phyloP scores from a whole-genome alignment of 2,888 invertebrate species.

The Galerucella nymphaeae region DNA sequence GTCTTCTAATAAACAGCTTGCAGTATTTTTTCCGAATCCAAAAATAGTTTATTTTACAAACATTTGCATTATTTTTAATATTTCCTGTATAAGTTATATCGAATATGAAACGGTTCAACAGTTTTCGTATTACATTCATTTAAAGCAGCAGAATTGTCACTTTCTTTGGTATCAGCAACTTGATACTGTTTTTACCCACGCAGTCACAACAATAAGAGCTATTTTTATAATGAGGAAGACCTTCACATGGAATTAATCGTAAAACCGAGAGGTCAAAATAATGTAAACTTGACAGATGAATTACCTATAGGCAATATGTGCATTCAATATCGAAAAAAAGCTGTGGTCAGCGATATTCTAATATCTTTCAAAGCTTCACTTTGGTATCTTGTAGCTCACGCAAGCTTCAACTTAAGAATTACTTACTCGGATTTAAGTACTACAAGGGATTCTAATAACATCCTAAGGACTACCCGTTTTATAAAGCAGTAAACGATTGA shows the following conservation, averaged over 20 bases:
- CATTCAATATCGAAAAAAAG: too few species aligned
- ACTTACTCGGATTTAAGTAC: too few species aligned
- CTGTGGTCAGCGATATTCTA: too few species aligned
- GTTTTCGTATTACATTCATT: background rate
- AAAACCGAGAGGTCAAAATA: background rate
- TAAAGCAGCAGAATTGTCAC: conserved; percentile 1
- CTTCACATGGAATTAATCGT: background rate
- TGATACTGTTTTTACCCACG: conserved; percentile 5
- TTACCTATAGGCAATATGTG: too few species aligned
- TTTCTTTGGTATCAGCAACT: conserved; percentile 7
- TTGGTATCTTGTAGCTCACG: too few species aligned
- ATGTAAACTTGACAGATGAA: too few species aligned
- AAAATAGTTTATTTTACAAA: background rate
- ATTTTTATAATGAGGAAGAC: background rate
- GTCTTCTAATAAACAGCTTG: background rate
- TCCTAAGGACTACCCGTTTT: too few species aligned
- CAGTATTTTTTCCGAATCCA: background rate
- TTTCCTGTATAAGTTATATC: conserved; percentile 1
- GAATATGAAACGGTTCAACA: background rate
- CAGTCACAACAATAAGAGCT: background rate
- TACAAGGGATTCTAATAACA: too few species aligned
- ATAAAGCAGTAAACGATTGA: too few species aligned
- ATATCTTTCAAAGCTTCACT: too few species aligned
- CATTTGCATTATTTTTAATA: background rate
- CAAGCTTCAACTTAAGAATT: too few species aligned